Percentiles rank a stretch among this genome's conserved stretches.
Evolutionary conservation across 2,888 invertebrate genomes (phyloP).

Genomic region (Orthosia incerta): DNA sequence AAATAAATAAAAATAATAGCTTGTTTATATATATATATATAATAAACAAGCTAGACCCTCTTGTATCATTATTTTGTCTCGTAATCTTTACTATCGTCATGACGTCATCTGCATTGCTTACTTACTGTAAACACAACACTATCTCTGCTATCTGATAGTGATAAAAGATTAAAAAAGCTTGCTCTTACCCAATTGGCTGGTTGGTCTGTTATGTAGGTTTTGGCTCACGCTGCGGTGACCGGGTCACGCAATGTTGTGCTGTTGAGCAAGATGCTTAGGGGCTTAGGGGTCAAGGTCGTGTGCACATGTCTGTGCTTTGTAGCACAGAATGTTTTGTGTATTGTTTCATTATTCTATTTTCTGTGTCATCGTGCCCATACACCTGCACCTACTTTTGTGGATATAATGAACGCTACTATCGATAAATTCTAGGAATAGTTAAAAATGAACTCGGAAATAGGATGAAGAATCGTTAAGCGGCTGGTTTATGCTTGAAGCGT

Average conservation of each 20-base stretch:
- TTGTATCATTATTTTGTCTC: too few species aligned
- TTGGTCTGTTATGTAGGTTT: slow-evolving; percentile 22
- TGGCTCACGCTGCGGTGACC: slow-evolving; percentile 44
- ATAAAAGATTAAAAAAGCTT: slow-evolving; percentile 32
- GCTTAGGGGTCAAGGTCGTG: slow-evolving; percentile 49
- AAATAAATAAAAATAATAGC: too few species aligned
- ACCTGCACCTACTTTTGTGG: neutral
- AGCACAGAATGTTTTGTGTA: neutral
- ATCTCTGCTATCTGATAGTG: slow-evolving; percentile 12
- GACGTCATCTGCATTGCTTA: too few species aligned
- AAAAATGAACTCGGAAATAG: too few species aligned
- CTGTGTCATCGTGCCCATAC: neutral
- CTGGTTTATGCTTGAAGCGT: neutral
- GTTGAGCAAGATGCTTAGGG: slow-evolving; percentile 38
- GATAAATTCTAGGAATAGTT: too few species aligned
- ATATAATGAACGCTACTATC: too few species aligned
- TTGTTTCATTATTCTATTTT: neutral
- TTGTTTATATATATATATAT: too few species aligned
- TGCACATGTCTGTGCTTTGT: slow-evolving; percentile 4
- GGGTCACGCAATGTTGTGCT: slow-evolving; percentile 26
- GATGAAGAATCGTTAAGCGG: neutral
- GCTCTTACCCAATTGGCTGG: slow-evolving; percentile 25
- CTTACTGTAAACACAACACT: too few species aligned
- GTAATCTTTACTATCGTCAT: too few species aligned
- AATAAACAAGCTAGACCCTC: too few species aligned